These are phyloP conservation scores for Nibea albiflora DNA, from an alignment of 2,113 vertebrate species.

Conservation along the genomic window DNA sequence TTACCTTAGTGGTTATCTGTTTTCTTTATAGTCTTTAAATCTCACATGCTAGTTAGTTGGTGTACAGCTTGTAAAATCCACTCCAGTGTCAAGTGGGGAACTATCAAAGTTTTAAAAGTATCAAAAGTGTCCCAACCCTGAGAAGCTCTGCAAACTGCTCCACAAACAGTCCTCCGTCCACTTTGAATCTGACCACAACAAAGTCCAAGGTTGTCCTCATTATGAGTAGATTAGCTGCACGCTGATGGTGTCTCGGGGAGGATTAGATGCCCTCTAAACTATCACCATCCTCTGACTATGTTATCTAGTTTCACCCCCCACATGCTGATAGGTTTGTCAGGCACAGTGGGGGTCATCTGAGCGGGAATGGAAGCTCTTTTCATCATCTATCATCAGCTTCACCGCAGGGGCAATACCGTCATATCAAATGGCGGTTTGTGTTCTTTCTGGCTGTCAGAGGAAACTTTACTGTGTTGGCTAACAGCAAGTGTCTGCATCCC, in stretches of 20 bases:
- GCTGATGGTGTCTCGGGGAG: conserved; percentile 1
- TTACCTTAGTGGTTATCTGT: neutral
- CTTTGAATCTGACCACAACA: conserved; percentile 10
- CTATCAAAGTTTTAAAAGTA: neutral
- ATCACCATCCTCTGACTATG: conserved; percentile 22
- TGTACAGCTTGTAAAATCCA: neutral
- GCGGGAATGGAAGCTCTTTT: conserved; percentile 32
- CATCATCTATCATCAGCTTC: conserved; percentile 40
- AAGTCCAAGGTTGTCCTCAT: conserved; percentile 19
- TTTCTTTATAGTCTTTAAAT: neutral
- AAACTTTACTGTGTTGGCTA: neutral
- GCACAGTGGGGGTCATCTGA: conserved; percentile 11
- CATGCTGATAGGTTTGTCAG: conserved; percentile 29
- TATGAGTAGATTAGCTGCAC: conserved; percentile 24
- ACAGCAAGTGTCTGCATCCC: neutral
- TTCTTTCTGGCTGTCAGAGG: conserved; percentile 1
- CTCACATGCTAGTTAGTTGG: neutral
- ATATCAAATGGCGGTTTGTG: conserved; percentile 44
- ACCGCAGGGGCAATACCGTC: neutral
- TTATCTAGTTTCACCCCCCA: conserved; percentile 65
- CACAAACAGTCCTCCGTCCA: conserved; percentile 1
- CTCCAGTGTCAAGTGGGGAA: neutral
- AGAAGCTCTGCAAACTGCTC: neutral
- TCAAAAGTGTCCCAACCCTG: neutral
- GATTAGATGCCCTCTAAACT: conserved; percentile 56